Evolutionary conservation across 35 echinoderm and acorn worm species (phyloP), one percentile per base, ranked within the genome.

Genomic region (Diadema setosum): DNA sequence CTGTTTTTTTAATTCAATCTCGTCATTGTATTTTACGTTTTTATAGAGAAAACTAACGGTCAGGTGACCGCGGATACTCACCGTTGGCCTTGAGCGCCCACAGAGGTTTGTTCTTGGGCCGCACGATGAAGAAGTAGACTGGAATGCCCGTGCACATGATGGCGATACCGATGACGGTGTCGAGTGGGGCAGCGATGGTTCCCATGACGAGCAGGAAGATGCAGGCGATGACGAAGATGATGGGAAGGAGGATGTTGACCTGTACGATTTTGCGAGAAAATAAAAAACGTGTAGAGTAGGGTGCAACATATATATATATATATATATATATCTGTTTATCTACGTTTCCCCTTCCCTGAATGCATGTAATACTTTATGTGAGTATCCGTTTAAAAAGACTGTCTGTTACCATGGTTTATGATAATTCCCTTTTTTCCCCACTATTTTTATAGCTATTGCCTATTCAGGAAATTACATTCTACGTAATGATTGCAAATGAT

Each of bases 91-190:
- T 86, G 52, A 65, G 46, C 3, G 90, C 24, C 42, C 55, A 83
- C 6, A 39, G 46, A 2, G 91, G 86, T 82, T 81, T 83, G 17
- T 61, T 85, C 67, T 83, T 84, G 3, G 91, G 91, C 78, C 36
- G 81, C 16, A 98, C 92, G 23, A 91, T 35, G 11, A 98, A 76
- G 45, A 94, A 98, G 52, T 98, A 98, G 46, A 94, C 85, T 20
- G 95, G 95, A 49, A 98, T 75, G 26, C 95, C 95, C 1, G 84
- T 85, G 43, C 60, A 84, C 18, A 80, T 76, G 40, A 98, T 85
- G 31, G 91, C 91, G 14, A 98, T 25, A 1, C 95, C 95, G 16
- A 98, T 98, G 20, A 46, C 80, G 33, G 95, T 98, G 61, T 98
- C 95, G 8, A 91, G 85, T 1, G 95, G 95, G 3, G 88, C 88